Evolutionary conservation across 2,888 invertebrate genomes (phyloP).

Genomic region (Melangyna quadrimaculata): DNA sequence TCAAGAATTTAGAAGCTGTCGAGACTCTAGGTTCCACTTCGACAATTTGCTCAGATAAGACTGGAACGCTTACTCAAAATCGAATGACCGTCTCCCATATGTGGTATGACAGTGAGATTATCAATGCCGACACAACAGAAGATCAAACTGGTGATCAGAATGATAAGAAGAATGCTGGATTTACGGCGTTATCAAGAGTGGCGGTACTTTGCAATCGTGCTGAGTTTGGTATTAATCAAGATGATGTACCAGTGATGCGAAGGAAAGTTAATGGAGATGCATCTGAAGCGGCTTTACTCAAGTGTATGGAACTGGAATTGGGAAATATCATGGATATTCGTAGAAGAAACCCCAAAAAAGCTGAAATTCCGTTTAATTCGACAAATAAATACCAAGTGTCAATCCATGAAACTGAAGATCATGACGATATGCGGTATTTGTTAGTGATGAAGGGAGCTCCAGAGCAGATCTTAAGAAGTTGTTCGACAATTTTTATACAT

Average conservation of each 20-base stretch:
- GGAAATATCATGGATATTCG: conserved; percentile 93
- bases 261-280: conserved; percentile 97
- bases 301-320: conserved; percentile 95
- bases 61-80: conserved; percentile 99
- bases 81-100: conserved; percentile 99
- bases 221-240: conserved; percentile 98
- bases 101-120: conserved; percentile 99
- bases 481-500: conserved; percentile 94
- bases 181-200: conserved; percentile 94
- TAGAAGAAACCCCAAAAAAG: conserved; percentile 92
- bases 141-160: conserved; percentile 98
- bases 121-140: conserved; percentile 99
- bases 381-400: conserved; percentile 98
- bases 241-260: conserved; percentile 94
- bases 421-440: conserved; percentile 92
- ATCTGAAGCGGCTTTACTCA: conserved; percentile 95
- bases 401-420: conserved; percentile 96
- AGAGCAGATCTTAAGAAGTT: conserved; percentile 95
- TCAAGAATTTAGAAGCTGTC: conserved; percentile 99
- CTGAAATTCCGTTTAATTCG: conserved; percentile 97
- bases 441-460: conserved; percentile 99
- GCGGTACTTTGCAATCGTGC: conserved; percentile 98
- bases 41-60: conserved; percentile 99
- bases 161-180: conserved; percentile 91
- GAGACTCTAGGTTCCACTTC: conserved; percentile 99